Percentiles rank a stretch among this genome's conserved stretches.
Conservation (phyloP, 2,797 vertebrate genomes). For the Carduelis carduelis region DNA sequence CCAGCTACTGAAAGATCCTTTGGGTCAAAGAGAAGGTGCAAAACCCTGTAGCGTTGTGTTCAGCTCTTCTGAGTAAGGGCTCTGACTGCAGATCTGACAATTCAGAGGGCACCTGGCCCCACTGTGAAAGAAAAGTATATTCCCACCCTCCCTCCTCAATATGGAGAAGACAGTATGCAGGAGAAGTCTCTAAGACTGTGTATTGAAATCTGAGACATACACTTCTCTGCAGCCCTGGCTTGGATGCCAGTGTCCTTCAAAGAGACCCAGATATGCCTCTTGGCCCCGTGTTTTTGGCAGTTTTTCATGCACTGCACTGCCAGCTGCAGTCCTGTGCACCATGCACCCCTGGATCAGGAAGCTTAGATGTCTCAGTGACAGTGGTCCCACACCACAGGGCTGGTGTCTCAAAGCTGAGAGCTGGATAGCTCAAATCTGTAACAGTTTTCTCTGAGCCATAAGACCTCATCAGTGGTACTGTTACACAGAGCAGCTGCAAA, state of each 20-base stretch:
- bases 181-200: not conserved
- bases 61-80: not conserved
- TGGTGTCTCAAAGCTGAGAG: not conserved
- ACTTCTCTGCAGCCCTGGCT: not conserved
- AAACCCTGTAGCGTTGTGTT: not conserved
- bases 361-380: not conserved
- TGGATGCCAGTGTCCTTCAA: not conserved
- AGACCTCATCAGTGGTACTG: not conserved
- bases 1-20: not conserved
- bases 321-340: not conserved
- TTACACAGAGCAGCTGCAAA: not conserved
- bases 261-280: not conserved
- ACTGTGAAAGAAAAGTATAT: not conserved
- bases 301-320: not conserved
- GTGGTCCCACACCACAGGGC: not conserved
- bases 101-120: not conserved
- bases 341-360: fast-evolving
- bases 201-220: not conserved
- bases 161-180: not conserved
- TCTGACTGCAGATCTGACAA: not conserved
- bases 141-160: not conserved
- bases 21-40: not conserved
- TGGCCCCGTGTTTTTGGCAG: not conserved
- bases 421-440: not conserved
- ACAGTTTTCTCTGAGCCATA: not conserved